Base-by-base conservation (phyloP, 2,113 vertebrate genomes). In the Triplophysa tibetana region DNA sequence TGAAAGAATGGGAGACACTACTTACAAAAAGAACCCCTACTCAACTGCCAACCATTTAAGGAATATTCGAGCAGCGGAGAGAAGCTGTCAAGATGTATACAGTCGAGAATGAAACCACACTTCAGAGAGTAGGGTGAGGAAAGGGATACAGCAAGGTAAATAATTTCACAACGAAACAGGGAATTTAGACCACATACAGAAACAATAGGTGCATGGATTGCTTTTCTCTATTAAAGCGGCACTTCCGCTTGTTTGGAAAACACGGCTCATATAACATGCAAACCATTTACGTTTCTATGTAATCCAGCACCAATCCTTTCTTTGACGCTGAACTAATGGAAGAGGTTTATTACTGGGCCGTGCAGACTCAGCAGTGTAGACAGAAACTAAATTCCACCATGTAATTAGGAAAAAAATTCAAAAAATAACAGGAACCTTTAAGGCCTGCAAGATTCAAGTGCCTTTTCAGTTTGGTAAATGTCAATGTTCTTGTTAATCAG, bases 311-410 rank as follows among this genome's bases (percentile, higher is more conserved):
- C 50, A 60, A 82, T 72, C 29, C 56, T 17, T 61, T 8, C 33
- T 69, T 29, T 58, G 8, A 21, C 21, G 77, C 64, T 82, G 80
- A 84, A 68, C n/a, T 63, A 67, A 80, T 50, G 33, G 41, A 60
- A 79, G 23, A 24, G 43, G 48, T 65, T 81, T 85, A 87, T 84
- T 85, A 85, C 64, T 77, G 84, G 75, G 41, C n/a, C 19, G 19
- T 76, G 86, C 82, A 29, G 78, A 85, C 81, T 87, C 84, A 87
- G 84, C 82, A 84, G 50, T 29, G 9, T 65, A 8, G 33, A 78
- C n/a, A 23, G 21, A 69, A 81, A 78, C 23, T 69, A 82, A 78
- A 81, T 82, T 84, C 48, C 16, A 45, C 69, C 24, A 73, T 64
- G 43, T 66, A 73, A 83, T 85, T 77, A 77, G 21, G 19, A 29